A percentile compares a stretch with the other conserved stretches of the same genome.
phyloP scores from a whole-genome alignment of 2,113 vertebrate genomes.

The Paraplagusia blochii region DNA sequence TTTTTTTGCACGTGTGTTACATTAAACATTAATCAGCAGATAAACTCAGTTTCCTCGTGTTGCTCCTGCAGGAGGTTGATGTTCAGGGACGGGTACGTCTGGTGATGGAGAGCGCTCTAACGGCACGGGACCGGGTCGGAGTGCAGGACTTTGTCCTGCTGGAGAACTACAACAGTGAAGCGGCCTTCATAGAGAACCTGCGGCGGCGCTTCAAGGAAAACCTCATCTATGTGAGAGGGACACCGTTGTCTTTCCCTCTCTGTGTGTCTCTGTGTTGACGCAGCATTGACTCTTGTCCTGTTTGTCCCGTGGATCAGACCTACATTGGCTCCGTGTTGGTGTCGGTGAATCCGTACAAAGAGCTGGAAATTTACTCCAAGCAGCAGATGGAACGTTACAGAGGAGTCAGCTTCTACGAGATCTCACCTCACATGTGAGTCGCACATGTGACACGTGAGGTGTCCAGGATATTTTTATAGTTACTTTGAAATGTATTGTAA shows the following conservation, averaged over 20 bases:
- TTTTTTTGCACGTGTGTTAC: too few relatives aligned
- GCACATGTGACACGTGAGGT: background rate
- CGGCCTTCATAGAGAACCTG: slow-evolving; percentile 94
- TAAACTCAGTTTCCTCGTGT: background rate
- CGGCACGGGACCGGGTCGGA: slow-evolving; percentile 92
- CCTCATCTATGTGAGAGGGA: slow-evolving; percentile 85
- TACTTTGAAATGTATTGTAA: too few relatives aligned
- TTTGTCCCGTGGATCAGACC: slow-evolving; percentile 78
- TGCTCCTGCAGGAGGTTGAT: slow-evolving; percentile 78
- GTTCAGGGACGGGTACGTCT: slow-evolving; percentile 87
- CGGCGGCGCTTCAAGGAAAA: slow-evolving; percentile 92
- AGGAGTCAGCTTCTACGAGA: slow-evolving; percentile 97
- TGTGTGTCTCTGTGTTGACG: slow-evolving; percentile 7
- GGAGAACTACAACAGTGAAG: slow-evolving; percentile 95
- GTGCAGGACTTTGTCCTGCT: slow-evolving; percentile 97
- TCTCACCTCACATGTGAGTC: slow-evolving; percentile 97
- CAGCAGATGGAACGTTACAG: slow-evolving; percentile 96
- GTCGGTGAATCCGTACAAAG: slow-evolving; percentile 95
- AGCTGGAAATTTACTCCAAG: slow-evolving; percentile 93
- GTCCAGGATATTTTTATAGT: too few relatives aligned
- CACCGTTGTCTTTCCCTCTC: background rate
- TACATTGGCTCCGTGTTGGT: slow-evolving; percentile 96
- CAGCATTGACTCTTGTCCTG: slow-evolving; percentile 6
- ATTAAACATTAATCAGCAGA: too few relatives aligned
- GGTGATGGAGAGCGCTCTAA: slow-evolving; percentile 93